phyloP scores from a whole-genome alignment of 2,797 vertebrate species.

The Cygnus olor region DNA sequence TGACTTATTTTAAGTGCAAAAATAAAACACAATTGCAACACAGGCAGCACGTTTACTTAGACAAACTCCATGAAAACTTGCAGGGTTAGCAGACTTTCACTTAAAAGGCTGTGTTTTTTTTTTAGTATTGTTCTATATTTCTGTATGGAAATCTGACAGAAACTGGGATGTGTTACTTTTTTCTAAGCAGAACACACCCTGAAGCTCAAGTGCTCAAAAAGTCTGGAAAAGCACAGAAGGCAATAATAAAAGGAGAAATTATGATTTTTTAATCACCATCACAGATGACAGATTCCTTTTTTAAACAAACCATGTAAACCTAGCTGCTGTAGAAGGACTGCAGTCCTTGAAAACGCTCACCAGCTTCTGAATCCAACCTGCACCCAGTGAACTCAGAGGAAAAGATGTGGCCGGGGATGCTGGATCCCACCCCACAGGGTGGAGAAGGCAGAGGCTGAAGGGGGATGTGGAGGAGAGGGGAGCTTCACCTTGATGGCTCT shows the following conservation, averaged over 20 bases:
- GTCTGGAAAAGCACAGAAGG: neutral
- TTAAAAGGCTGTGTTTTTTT: neutral
- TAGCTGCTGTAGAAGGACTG: neutral
- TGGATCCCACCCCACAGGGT: neutral
- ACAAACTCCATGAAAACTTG: neutral
- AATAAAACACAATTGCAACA: neutral
- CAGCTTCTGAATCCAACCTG: neutral
- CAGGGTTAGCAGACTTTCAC: neutral
- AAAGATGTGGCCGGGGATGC: fast-evolving
- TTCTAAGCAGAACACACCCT: neutral
- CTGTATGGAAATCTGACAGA: neutral
- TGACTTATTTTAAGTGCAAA: neutral
- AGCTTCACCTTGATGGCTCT: neutral
- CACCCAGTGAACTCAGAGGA: neutral
- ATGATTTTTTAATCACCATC: neutral
- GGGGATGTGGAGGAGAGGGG: fast-evolving
- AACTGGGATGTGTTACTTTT: neutral
- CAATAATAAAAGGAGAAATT: neutral
- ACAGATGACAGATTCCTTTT: neutral
- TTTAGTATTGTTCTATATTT: neutral
- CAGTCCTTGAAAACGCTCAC: neutral
- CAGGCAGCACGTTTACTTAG: neutral
- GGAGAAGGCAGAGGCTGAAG: neutral
- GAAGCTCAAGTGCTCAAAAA: neutral
- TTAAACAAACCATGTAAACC: neutral